Base-by-base conservation (phyloP, 2,113 vertebrate genomes). In the Ursus arctos region DNA sequence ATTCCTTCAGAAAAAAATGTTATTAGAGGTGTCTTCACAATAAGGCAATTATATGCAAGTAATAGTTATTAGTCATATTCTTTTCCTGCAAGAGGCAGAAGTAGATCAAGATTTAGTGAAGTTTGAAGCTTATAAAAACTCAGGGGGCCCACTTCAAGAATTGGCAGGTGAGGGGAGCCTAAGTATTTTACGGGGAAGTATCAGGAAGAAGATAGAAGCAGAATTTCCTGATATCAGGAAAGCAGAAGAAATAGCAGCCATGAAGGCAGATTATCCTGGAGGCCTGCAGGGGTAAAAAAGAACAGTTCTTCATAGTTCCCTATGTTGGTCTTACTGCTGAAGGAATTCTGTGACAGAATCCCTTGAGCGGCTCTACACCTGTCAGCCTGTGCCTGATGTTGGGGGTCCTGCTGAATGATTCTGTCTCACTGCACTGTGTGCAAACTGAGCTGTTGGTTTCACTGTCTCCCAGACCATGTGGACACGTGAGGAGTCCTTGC, bases 401-500 rank as follows among this genome's bases (percentile, higher is more conserved):
- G 4, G 21, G 16, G 5, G 0, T 57, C 14, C 26, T 47, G 43
- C 12, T 4, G 40, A 77, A 36, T 26, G 59, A n/a, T 36, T 7
- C 3, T 21, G 7, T 26, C 18, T 65, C n/a, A 16, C 4, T 33
- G 28, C 4, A 11, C 3, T 22, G 31, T 8, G 6, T 36, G 2
- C 36, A 61, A 22, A 26, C 10, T 18, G n/a, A 79, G 11, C 4
- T 43, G 18, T 47, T 22, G 33, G 26, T 11, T 4, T 92, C 53
- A 67, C 0, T 36, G 33, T 85, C 40, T 59, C 31, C 9, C n/a
- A 67, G 24, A 72, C 4, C 40, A 22, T 7, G 4, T n/a, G 36
- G n/a, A 4, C 19, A 3, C 11, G 14, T 26, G 6, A 31, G 2
- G n/a, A 43, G 24, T 14, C 3, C 10, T 13, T 59, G 12, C 1